Conservation (phyloP, 2,888 invertebrate species). For the Drepanosiphum platanoidis region DNA sequence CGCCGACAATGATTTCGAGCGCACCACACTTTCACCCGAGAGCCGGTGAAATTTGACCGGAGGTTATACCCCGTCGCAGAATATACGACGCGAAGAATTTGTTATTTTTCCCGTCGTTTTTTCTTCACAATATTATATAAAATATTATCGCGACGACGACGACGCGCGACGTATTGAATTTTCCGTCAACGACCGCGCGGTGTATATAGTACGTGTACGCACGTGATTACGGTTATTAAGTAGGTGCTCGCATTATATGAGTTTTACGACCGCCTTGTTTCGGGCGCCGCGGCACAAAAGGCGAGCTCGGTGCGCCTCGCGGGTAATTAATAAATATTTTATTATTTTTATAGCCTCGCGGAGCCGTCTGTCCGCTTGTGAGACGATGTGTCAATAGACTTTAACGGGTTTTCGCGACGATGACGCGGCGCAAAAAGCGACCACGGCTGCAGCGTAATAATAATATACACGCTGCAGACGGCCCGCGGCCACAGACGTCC, state of each 20-base stretch:
- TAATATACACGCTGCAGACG: not conserved
- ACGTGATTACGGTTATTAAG: too few relatives aligned
- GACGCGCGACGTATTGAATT: too few relatives aligned
- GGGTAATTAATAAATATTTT: not conserved
- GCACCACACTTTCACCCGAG: conserved; percentile 30
- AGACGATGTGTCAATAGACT: not conserved
- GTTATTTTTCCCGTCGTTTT: too few relatives aligned
- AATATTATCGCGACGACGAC: too few relatives aligned
- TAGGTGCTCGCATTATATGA: too few relatives aligned
- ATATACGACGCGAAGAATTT: too few relatives aligned
- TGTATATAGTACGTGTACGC: too few relatives aligned
- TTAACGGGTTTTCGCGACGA: conserved; percentile 1
- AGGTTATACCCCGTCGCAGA: not conserved
- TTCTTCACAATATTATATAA: too few relatives aligned
- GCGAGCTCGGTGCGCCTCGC: not conserved
- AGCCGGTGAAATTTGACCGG: conserved; percentile 46
- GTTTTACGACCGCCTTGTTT: too few relatives aligned
- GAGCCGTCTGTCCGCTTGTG: conserved; percentile 6
- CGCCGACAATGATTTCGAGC: conserved; percentile 17
- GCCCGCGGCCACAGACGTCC: not conserved
- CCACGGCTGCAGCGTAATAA: too few relatives aligned
- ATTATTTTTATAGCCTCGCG: too few relatives aligned
- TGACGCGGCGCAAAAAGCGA: not conserved
- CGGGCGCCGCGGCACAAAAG: not conserved
- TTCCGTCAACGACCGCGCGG: too few relatives aligned